Base-by-base conservation (phyloP, 2,888 invertebrate genomes). In the Phragmatobia fuliginosa region DNA sequence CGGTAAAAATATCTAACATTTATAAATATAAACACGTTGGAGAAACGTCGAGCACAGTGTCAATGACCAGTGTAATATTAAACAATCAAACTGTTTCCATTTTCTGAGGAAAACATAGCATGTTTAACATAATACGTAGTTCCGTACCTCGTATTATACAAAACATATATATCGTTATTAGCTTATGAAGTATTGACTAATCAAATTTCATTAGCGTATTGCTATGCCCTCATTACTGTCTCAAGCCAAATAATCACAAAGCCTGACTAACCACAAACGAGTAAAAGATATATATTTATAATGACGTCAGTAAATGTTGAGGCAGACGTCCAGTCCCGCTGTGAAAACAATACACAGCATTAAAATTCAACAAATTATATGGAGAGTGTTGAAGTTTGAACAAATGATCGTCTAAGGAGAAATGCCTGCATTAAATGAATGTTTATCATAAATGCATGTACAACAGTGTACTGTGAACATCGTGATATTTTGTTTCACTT, bases 11-110 rank as follows among this genome's bases (percentile, higher is more conserved):
- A 14, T 75, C 76, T 11, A n/a, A 32, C 10, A 63, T 62, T 67
- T 32, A n/a, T 62, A n/a, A 31, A 67, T 18, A 25, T 16, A 33
- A 32, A 64, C 18, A 16, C 33, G 33, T 62, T 62, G 52, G 62
- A 45, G 62, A 79, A 66, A 68, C 67, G 70, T 82, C 81, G 75
- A 74, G 77, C 74, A 71, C 74, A 71, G 72, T 78, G 84, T 82
- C 83, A 80, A 73, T 81, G 82, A 83, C 77, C 81, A 74, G 73
- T 67, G 72, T 62, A 74, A 73, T 49, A 58, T 77, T 66, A 75
- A 74, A 79, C 78, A 81, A 77, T 70, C 62, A 62, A 33, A 72
- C 67, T 77, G 79, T 81, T 82, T 80, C 73, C 68, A 64, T 61
- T 65, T 69, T 65, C 62, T 6, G 38, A 68, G 52, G 38, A 70